Percentiles rank a stretch among this genome's conserved stretches.
Conservation (phyloP, 1,140 invertebrate genomes). For the Listronotus bonariensis region DNA sequence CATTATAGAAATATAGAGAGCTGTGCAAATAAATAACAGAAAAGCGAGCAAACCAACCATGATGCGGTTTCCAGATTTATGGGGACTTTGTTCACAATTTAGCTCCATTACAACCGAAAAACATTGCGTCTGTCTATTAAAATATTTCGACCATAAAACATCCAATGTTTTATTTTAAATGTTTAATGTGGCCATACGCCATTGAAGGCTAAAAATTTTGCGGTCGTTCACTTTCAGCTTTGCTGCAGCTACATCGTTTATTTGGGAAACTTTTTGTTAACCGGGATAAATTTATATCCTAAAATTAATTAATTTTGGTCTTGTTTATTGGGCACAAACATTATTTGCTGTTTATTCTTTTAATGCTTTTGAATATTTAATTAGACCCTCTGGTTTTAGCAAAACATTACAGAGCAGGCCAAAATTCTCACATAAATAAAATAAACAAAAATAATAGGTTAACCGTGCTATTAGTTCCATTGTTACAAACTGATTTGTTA, state of each 20-base stretch:
- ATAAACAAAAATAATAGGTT: too few relatives aligned
- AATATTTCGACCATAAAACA: slow-evolving; percentile 30
- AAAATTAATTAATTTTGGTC: slow-evolving; percentile 16
- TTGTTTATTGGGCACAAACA: not conserved
- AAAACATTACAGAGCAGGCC: too few relatives aligned
- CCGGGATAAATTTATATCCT: too few relatives aligned
- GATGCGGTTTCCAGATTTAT: slow-evolving; percentile 50
- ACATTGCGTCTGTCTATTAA: slow-evolving; percentile 26
- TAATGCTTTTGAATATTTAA: too few relatives aligned
- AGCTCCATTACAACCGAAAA: slow-evolving; percentile 28
- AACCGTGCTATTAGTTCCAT: too few relatives aligned
- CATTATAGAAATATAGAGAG: slow-evolving; percentile 38
- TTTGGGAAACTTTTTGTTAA: slow-evolving; percentile 3
- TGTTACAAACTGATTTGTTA: too few relatives aligned
- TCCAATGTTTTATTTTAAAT: slow-evolving; percentile 25
- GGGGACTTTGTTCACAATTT: slow-evolving; percentile 43
- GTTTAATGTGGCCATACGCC: slow-evolving; percentile 11
- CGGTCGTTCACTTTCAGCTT: slow-evolving; percentile 16
- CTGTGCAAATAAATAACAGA: slow-evolving; percentile 32
- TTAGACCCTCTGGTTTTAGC: too few relatives aligned
- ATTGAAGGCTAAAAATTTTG: slow-evolving; percentile 21
- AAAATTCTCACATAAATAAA: too few relatives aligned
- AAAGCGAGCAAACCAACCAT: slow-evolving; percentile 43
- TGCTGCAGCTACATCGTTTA: slow-evolving; percentile 1
- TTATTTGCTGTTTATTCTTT: not conserved